Base-by-base conservation (phyloP, 2,113 vertebrate species). In the Entosphenus tridentatus region DNA sequence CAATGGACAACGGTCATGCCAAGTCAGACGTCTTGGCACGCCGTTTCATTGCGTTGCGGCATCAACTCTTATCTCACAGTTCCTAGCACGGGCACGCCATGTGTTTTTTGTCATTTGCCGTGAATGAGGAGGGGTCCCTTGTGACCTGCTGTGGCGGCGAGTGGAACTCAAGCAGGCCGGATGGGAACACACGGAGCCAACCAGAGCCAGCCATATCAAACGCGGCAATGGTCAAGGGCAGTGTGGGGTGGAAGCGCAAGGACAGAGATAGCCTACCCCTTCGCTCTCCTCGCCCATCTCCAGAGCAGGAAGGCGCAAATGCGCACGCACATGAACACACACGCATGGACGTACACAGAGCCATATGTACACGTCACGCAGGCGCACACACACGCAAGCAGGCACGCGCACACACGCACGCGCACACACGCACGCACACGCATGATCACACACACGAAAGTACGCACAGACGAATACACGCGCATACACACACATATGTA, bases 271-370 rank as follows among this genome's bases (percentile, higher is more conserved):
- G n/a, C 73, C 78, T 78, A 79, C 75, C 77, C 77, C 78, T 71
- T 0, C 71, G 69, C 71, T 67, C 69, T 80, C 79, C 75, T 79
- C 77, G 79, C 77, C 80, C 77, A 80, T 81, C 77, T 80, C 77
- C 76, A 76, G 75, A 69, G 72, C 77, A 77, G 73, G 79, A 76
- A 65, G 62, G 21, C 62, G 21, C 8, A 65, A 65, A 21, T 16
- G n/a, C n/a, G 62, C 62, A 65, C n/a, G 62, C 21, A 16, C 21
- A 65, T 65, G 72, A 72, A 62, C 16, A 62, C 16, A 62, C 16
- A 3, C 16, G 16, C 16, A 62, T 62, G 16, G 13, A 62, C 16
- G 16, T 62, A 62, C 16, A 62, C 16, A 8, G 13, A 62, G 13
- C 13, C 16, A 62, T 62, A 62, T 62, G 16, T 62, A 62, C 16